Percentiles rank a stretch among this genome's conserved stretches.
Evolutionary conservation across 1,140 invertebrate species (phyloP).

Genomic region (Bombus pyrosoma): DNA sequence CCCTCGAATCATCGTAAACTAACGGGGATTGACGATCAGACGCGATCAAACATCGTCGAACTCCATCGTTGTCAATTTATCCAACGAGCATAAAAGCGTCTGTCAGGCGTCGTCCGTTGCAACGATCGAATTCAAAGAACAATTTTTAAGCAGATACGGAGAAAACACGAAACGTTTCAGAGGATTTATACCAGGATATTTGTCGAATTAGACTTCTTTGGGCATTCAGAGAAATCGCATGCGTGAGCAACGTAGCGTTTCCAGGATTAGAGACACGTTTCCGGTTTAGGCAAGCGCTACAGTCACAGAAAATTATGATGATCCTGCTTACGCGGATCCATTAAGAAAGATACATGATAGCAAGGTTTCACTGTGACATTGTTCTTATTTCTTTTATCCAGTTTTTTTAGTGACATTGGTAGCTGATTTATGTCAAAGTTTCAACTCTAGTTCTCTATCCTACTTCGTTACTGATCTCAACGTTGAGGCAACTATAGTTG

Average conservation of each 20-base stretch:
- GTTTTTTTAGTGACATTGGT: neutral
- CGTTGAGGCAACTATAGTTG: neutral
- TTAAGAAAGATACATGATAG: conserved; percentile 58
- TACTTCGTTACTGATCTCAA: neutral
- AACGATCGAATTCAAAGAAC: conserved; percentile 43
- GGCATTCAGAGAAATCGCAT: conserved; percentile 26
- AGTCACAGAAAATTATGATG: conserved; percentile 59
- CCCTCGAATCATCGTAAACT: conserved; percentile 74
- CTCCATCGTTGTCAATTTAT: conserved; percentile 58
- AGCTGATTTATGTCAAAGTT: neutral
- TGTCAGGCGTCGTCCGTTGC: conserved; percentile 53
- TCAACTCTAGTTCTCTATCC: no score
- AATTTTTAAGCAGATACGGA: neutral
- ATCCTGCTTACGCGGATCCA: conserved; percentile 55
- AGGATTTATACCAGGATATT: neutral
- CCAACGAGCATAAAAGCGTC: conserved; percentile 70
- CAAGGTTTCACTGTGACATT: conserved; percentile 47
- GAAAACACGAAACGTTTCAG: conserved; percentile 4
- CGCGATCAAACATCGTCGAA: conserved; percentile 40
- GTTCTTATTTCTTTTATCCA: conserved; percentile 46
- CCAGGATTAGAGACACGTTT: conserved; percentile 60
- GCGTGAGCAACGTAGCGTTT: conserved; percentile 43
- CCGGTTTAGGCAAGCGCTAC: conserved; percentile 51
- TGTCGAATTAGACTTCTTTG: neutral
- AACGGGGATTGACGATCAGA: conserved; percentile 64